These are phyloP conservation scores for Cygnus olor DNA, from an alignment of 2,797 vertebrate genomes.

Conservation along the genomic window DNA sequence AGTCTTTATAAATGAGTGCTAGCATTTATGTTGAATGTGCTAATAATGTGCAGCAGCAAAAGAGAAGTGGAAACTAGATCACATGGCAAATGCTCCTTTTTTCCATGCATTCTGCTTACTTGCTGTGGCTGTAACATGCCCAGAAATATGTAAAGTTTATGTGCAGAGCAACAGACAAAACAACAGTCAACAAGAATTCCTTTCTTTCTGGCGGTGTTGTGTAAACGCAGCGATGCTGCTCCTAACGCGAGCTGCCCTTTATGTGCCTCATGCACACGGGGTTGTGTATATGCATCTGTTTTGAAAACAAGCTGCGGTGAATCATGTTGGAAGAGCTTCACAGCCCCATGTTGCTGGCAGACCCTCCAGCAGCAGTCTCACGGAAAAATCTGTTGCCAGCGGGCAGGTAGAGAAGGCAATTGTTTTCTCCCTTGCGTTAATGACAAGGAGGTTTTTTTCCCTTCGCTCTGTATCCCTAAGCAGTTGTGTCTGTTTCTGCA, in stretches of 20 bases:
- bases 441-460: background rate
- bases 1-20: background rate
- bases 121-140: background rate
- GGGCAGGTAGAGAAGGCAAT: background rate
- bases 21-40: background rate
- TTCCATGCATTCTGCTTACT: background rate
- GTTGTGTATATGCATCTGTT: background rate
- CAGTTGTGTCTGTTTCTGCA: background rate
- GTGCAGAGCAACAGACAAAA: background rate
- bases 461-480: background rate
- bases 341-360: background rate
- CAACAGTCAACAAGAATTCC: background rate
- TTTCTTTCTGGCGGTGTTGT: background rate
- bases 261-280: background rate
- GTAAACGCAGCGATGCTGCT: background rate
- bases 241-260: background rate
- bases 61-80: background rate
- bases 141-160: background rate
- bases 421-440: background rate
- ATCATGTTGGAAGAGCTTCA: constrained; percentile 3
- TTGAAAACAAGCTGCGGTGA: constrained; percentile 19
- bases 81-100: background rate
- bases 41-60: background rate
- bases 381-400: background rate
- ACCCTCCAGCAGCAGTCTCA: background rate